Evolutionary conservation across 2,113 vertebrate species (phyloP), one percentile per base, ranked within the genome.

Genomic region (Gadus chalcogrammus): DNA sequence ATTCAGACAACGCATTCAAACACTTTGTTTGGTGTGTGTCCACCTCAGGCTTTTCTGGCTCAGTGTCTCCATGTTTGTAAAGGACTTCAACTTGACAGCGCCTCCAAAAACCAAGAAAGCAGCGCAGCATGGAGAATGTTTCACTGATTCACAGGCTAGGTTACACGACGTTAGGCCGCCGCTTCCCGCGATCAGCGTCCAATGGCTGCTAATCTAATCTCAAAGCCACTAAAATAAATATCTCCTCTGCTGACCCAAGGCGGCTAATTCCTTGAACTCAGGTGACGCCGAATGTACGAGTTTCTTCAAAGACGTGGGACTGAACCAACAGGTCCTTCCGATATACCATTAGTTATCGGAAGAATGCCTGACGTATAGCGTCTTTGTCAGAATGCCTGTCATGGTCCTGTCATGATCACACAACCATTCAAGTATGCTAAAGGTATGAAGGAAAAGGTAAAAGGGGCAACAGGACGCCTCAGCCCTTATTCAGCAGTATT

Each of bases 111-210:
- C 55, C 55, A n/a, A 17, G 15, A 58, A n/a, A 58, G 55, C 55
- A 5, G 55, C n/a, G 55, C 55, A 58, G 3, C 15, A 58, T 4
- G 55, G 55, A 58, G n/a, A 58, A n/a, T 12, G 55, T n/a, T 58
- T 58, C n/a, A 17, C 83, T 79, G 81, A 87, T 87, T 86, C 84
- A 83, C 80, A 87, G 84, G 83, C 78, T 79, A 87, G 83, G 83
- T 79, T 79, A 83, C 85, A 82, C 74, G 76, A 62, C 79, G 78
- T 85, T 84, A 85, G 79, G 80, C 72, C 79, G 80, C 72, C 79
- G 79, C 79, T 79, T 77, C 85, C 77, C 74, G 60, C 67, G 79
- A 77, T 78, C 83, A 68, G 71, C 20, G 52, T 79, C 65, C 74
- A 81, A 70, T 82, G 73, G 81, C 73, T 86, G 20, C 20, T 5